A percentile compares a stretch with the other conserved stretches of the same genome.
Conservation (phyloP, 2,113 vertebrate species). For the Hippocampus comes region DNA sequence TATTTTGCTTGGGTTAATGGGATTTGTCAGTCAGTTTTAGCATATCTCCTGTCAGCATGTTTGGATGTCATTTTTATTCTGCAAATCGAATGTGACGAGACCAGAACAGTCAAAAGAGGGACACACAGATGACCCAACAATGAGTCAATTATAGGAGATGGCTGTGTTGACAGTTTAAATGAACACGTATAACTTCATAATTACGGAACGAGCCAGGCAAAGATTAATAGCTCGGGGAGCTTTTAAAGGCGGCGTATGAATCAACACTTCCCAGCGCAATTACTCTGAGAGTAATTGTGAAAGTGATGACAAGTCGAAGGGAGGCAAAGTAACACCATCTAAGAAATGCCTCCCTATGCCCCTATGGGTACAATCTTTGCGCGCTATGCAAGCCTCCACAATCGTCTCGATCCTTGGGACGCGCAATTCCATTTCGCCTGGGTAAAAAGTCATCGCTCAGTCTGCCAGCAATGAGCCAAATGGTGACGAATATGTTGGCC, state of each 20-base stretch:
- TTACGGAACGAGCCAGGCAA: conserved; percentile 26
- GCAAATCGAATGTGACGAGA: background rate
- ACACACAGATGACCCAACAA: conserved; percentile 33
- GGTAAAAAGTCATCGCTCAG: conserved; percentile 34
- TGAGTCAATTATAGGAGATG: conserved; percentile 30
- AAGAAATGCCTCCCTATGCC: conserved; percentile 10
- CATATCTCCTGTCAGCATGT: background rate
- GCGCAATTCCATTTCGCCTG: conserved; percentile 36
- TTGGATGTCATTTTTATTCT: background rate
- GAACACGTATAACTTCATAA: conserved; percentile 43
- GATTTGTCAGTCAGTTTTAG: background rate
- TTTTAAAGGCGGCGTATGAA: conserved; percentile 13
- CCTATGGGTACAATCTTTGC: background rate
- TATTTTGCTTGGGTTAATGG: background rate
- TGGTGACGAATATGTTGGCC: conserved; percentile 57
- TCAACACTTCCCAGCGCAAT: conserved; percentile 10
- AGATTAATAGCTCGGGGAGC: conserved; percentile 37
- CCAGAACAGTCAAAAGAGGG: background rate
- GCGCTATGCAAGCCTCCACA: conserved; percentile 34
- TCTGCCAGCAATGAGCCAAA: conserved; percentile 40
- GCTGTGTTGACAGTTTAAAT: conserved; percentile 39
- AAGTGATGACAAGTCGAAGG: conserved; percentile 25
- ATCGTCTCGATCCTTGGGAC: conserved; percentile 6
- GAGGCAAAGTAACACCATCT: conserved; percentile 15
- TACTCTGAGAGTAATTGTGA: conserved; percentile 28